Evolutionary conservation across 2,888 invertebrate genomes (phyloP), one percentile per base, ranked within the genome.

Genomic region (Epirrhoe tristata): DNA sequence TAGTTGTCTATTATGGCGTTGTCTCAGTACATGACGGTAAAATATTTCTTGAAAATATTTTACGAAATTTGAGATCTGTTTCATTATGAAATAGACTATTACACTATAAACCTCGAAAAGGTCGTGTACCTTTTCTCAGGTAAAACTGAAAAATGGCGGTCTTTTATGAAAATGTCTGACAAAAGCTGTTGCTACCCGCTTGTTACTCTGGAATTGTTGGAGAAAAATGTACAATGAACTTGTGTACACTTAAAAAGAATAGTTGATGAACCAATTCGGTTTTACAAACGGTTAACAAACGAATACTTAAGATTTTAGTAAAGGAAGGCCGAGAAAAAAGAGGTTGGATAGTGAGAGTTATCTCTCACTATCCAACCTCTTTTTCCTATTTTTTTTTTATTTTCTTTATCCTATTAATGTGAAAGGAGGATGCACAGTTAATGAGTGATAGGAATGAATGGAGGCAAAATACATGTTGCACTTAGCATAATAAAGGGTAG

Each of bases 81-180:
- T 54, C 46, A 54, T 48, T 50, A 34, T 34, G 8, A 61, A 54
- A 54, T 12, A 17, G 16, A 46, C 54, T 60, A 32, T 32, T 46
- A 60, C 5, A 16, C 5, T 52, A 31, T 31, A 53, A 16, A 53
- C 60, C 17, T 16, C 17, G 32, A 8, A n/a, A 53, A 43, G 58
- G 36, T 58, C 24, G 36, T 58, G 36, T 17, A 16, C 34, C 16
- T 8, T 34, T 32, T 50, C 14, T 10, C 6, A 58, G 50, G 16
- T 51, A 58, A 58, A 58, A 24, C 58, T 58, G 17, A 58, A 58
- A 51, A 51, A 58, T 58, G 36, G 17, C 17, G 36, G 51, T 51
- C 36, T 58, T 58, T 58, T 58, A 58, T 36, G 36, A 58, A 55
- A 67, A 67, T 67, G 48, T 59, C 72, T 68, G 68, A 70, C 60